Conservation (phyloP, 2,888 invertebrate genomes). For the Ischnus inquisitorius region DNA sequence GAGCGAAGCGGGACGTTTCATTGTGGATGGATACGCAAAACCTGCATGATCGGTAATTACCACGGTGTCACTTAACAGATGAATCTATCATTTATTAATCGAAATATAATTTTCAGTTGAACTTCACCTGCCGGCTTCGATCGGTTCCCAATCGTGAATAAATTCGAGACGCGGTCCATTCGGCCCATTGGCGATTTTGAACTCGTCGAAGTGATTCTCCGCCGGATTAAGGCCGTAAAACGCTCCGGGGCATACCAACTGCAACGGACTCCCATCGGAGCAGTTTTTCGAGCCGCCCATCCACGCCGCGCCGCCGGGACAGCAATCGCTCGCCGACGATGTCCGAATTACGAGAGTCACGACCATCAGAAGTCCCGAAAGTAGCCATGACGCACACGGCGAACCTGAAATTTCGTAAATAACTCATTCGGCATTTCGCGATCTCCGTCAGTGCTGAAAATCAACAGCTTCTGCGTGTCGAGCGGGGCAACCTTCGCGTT, state of each 20-base stretch:
- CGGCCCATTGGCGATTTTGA: slow-evolving; percentile 28
- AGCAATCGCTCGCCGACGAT: slow-evolving; percentile 67
- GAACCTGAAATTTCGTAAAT: slow-evolving; percentile 47
- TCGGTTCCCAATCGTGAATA: slow-evolving; percentile 51
- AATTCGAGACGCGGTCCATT: slow-evolving; percentile 58
- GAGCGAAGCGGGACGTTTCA: slow-evolving; percentile 74
- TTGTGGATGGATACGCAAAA: slow-evolving; percentile 79
- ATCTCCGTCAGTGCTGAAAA: background rate
- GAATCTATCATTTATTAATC: background rate
- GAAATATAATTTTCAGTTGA: background rate
- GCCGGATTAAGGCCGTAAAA: slow-evolving; percentile 77
- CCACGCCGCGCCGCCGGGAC: slow-evolving; percentile 65
- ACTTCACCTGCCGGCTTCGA: slow-evolving; percentile 67
- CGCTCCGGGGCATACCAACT: slow-evolving; percentile 73
- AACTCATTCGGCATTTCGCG: background rate
- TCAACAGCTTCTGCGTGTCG: background rate
- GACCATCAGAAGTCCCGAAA: slow-evolving; percentile 27
- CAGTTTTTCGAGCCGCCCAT: slow-evolving; percentile 68
- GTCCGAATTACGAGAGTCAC: background rate
- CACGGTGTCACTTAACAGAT: too few species aligned
- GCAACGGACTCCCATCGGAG: slow-evolving; percentile 73
- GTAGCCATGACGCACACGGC: slow-evolving; percentile 36
- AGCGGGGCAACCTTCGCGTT: background rate
- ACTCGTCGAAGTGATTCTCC: slow-evolving; percentile 65
- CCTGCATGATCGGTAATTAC: slow-evolving; percentile 76